Evolutionary conservation across 2,888 invertebrate species (phyloP).

Genomic region (Eilema caniola): DNA sequence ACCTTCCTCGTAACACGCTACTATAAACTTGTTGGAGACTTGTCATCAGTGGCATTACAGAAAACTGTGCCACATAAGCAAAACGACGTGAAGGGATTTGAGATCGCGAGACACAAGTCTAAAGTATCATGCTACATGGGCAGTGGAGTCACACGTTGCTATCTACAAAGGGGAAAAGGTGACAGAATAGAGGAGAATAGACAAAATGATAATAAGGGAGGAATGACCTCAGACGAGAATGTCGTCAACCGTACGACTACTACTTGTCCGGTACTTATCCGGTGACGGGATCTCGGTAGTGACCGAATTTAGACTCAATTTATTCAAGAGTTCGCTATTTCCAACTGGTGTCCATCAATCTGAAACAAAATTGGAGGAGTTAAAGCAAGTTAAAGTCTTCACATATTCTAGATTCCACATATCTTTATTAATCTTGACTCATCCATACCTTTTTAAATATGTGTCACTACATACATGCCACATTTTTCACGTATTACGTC

Average conservation of each 20-base stretch:
- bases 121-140: background rate
- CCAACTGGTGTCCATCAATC: background rate
- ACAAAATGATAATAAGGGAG: background rate
- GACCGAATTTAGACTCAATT: too few species aligned
- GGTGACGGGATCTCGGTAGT: background rate
- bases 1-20: background rate
- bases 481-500: background rate
- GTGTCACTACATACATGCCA: background rate
- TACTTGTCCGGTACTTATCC: background rate
- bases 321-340: background rate
- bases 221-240: too few species aligned
- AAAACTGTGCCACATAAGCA: background rate
- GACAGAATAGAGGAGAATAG: background rate
- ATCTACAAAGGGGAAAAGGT: background rate
- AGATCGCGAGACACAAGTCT: background rate
- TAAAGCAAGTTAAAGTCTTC: background rate
- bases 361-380: background rate
- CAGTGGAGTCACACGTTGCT: background rate
- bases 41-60: background rate
- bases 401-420: background rate
- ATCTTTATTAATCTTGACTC: background rate
- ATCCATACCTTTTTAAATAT: background rate
- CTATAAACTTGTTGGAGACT: background rate
- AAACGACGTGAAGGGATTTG: too few species aligned
- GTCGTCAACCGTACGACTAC: too few species aligned